Percentiles rank a stretch among this genome's conserved stretches.
These are phyloP conservation scores for Chitala chitala DNA, from an alignment of 2,113 vertebrate genomes.

Conservation along the genomic window DNA sequence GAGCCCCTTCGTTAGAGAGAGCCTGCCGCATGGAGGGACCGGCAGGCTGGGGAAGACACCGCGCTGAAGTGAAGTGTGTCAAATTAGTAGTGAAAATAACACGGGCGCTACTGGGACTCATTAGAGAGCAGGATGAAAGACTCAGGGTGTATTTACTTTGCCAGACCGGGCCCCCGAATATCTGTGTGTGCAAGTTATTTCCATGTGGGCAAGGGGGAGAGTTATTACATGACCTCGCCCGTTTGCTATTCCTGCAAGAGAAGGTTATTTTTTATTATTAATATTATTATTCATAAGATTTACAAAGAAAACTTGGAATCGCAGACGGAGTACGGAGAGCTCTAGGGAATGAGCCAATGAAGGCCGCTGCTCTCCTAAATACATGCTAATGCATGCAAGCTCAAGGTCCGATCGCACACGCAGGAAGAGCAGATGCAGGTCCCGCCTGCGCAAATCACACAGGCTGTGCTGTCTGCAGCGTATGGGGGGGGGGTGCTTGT, in stretches of 20 bases:
- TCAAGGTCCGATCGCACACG: not conserved
- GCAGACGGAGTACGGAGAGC: not conserved
- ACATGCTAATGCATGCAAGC: not conserved
- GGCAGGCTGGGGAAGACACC: slow-evolving; percentile 41
- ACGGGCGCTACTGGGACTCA: slow-evolving; percentile 59
- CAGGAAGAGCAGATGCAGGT: not conserved
- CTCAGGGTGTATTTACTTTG: slow-evolving; percentile 42
- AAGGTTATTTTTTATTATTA: slow-evolving; percentile 32
- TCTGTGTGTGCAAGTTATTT: slow-evolving; percentile 7
- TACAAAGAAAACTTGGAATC: slow-evolving; percentile 1
- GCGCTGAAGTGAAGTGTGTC: slow-evolving; percentile 64
- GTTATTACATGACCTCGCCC: slow-evolving; percentile 20
- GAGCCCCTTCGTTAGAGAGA: slow-evolving; percentile 52
- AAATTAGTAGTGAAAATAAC: slow-evolving; percentile 58
- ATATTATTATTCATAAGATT: slow-evolving; percentile 46
- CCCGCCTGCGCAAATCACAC: not conserved
- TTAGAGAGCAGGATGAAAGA: slow-evolving; percentile 53
- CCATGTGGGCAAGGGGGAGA: not conserved
- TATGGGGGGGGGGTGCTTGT: not conserved
- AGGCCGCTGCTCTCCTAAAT: not conserved
- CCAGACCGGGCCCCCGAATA: no score
- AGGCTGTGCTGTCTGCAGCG: not conserved
- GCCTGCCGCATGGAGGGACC: slow-evolving; percentile 47
- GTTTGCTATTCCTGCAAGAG: slow-evolving; percentile 34
- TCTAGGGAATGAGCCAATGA: not conserved